Conservation (phyloP, 2,888 invertebrate species). For the Tenthredo mesomela region DNA sequence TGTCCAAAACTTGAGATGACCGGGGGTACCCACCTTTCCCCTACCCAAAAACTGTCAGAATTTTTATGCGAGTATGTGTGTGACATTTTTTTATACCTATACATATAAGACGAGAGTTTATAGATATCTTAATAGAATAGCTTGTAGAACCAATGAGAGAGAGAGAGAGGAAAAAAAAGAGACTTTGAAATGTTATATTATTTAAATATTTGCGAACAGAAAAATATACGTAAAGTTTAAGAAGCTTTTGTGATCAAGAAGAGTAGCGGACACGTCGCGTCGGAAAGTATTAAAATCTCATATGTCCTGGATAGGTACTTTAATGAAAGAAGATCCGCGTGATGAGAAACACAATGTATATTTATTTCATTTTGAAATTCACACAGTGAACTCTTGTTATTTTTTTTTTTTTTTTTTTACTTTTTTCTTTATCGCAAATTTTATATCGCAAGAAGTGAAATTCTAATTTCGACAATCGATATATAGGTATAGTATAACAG, state of each 20-base stretch:
- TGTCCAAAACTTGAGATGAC: too few relatives aligned
- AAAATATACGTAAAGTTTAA: background rate
- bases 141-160: too few relatives aligned
- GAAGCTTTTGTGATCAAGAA: background rate
- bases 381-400: background rate
- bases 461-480: background rate
- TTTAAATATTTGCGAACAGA: background rate
- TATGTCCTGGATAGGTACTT: background rate
- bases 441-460: background rate
- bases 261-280: background rate
- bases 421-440: background rate
- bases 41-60: background rate
- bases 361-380: background rate
- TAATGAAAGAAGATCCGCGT: too few relatives aligned
- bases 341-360: background rate
- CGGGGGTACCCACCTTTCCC: too few relatives aligned
- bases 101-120: background rate
- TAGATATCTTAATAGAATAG: background rate
- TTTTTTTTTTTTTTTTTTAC: too few relatives aligned
- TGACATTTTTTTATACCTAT: background rate
- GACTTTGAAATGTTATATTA: too few relatives aligned
- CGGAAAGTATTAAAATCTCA: background rate
- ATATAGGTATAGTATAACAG: background rate
- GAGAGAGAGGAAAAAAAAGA: too few relatives aligned
- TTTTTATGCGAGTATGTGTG: background rate